phyloP scores from a whole-genome alignment of 1,140 invertebrate species.

The Bombus difficillimus region DNA sequence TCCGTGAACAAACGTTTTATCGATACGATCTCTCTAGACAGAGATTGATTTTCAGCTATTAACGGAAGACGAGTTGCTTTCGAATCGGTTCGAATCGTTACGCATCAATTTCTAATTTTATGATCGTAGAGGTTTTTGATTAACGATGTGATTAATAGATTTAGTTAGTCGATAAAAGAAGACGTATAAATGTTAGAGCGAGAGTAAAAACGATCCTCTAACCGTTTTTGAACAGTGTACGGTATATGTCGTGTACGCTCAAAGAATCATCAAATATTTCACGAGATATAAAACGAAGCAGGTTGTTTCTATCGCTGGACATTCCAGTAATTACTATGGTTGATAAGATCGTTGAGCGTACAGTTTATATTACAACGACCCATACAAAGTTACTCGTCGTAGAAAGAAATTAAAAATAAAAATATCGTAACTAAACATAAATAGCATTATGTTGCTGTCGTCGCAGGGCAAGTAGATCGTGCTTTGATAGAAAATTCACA shows the following conservation, averaged over 20 bases:
- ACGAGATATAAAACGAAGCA: too few relatives aligned
- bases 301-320: too few relatives aligned
- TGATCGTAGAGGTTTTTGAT: too few relatives aligned
- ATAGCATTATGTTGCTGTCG: background rate
- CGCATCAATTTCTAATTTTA: background rate
- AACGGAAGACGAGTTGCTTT: too few relatives aligned
- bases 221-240: background rate
- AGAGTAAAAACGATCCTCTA: background rate
- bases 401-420: background rate
- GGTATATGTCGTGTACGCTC: background rate
- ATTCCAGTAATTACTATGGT: background rate
- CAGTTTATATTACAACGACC: background rate
- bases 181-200: background rate
- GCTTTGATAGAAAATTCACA: background rate
- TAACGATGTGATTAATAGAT: too few relatives aligned
- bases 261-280: background rate
- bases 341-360: background rate
- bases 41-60: too few relatives aligned
- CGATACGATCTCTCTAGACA: too few relatives aligned
- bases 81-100: too few relatives aligned
- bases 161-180: background rate
- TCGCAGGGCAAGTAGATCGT: slow-evolving; percentile 1
- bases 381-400: background rate
- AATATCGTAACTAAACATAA: slow-evolving; percentile 11
- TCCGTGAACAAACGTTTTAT: too few relatives aligned